phyloP scores from a whole-genome alignment of 1,140 invertebrate species.

The Danaus plexippus region DNA sequence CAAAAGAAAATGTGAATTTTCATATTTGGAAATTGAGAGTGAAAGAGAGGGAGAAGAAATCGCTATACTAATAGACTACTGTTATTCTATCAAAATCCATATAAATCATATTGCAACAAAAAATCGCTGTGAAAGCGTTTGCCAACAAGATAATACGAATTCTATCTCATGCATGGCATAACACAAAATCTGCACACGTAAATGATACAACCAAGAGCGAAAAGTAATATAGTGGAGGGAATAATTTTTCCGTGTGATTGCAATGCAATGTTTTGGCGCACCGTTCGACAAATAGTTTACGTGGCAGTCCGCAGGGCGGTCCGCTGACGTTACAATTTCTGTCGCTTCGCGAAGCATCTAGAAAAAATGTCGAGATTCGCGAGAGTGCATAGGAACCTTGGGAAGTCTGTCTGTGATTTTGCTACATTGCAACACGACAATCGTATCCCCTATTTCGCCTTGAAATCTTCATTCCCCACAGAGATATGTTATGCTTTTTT shows the following conservation, averaged over 20 bases:
- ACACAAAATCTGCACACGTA: conserved; percentile 60
- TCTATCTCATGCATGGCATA: conserved; percentile 50
- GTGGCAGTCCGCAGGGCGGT: conserved; percentile 57
- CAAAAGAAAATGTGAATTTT: conserved; percentile 18
- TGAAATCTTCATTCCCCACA: conserved; percentile 61
- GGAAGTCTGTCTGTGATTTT: conserved; percentile 52
- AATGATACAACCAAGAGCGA: conserved; percentile 59
- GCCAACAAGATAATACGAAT: conserved; percentile 64
- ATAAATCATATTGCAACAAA: conserved; percentile 48
- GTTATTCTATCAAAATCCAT: conserved; percentile 31
- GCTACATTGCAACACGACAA: conserved; percentile 64
- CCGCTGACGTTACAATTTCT: conserved; percentile 60
- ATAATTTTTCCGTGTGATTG: conserved; percentile 66
- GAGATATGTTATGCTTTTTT: conserved; percentile 53
- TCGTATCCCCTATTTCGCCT: conserved; percentile 63
- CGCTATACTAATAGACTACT: conserved; percentile 20
- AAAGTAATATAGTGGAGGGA: conserved; percentile 57
- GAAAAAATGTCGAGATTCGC: conserved; percentile 68
- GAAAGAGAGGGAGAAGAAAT: conserved; percentile 10
- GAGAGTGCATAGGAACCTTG: conserved; percentile 45
- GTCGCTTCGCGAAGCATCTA: conserved; percentile 33
- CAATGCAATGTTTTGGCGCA: conserved; percentile 67
- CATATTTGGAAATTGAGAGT: not conserved
- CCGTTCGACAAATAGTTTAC: conserved; percentile 65
- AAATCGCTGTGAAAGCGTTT: conserved; percentile 49